A percentile compares a stretch with the other conserved stretches of the same genome.
Evolutionary conservation across 2,113 vertebrate species (phyloP).

Genomic region (Hymenochirus boettgeri): DNA sequence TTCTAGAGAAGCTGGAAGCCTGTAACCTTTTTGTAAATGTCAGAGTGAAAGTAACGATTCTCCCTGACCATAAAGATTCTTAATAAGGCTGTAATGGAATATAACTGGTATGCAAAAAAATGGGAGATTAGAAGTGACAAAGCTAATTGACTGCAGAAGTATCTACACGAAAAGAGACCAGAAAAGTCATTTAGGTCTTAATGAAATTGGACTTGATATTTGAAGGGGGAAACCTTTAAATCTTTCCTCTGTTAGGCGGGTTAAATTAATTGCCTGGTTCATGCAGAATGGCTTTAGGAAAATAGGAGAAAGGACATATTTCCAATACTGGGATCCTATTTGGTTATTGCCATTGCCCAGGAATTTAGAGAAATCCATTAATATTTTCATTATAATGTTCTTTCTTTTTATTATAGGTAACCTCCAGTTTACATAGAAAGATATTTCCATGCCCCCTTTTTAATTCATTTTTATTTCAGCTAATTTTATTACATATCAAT

Average conservation of each 20-base stretch:
- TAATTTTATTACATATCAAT: too few species aligned
- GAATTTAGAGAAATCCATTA: too few species aligned
- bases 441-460: too few species aligned
- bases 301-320: conserved; percentile 15
- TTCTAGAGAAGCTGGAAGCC: conserved; percentile 64
- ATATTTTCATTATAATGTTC: too few species aligned
- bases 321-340: neutral
- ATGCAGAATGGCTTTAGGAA: conserved; percentile 47
- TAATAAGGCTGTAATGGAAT: conserved; percentile 91
- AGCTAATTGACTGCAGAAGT: conserved; percentile 92
- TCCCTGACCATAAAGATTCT: conserved; percentile 74
- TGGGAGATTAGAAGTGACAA: conserved; percentile 91
- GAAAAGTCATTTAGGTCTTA: conserved; percentile 90
- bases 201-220: conserved; percentile 91
- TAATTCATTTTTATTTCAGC: too few species aligned
- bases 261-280: conserved; percentile 61
- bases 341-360: too few species aligned
- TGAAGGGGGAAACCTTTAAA: conserved; percentile 57
- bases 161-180: conserved; percentile 78
- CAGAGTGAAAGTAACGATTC: conserved; percentile 85
- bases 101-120: conserved; percentile 83
- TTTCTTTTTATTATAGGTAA: too few species aligned
- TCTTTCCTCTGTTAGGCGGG: conserved; percentile 57
- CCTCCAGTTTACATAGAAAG: too few species aligned
- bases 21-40: conserved; percentile 87